Evolutionary conservation across 2,888 invertebrate genomes (phyloP), one percentile per base, ranked within the genome.

Genomic region (Chironomus riparius): DNA sequence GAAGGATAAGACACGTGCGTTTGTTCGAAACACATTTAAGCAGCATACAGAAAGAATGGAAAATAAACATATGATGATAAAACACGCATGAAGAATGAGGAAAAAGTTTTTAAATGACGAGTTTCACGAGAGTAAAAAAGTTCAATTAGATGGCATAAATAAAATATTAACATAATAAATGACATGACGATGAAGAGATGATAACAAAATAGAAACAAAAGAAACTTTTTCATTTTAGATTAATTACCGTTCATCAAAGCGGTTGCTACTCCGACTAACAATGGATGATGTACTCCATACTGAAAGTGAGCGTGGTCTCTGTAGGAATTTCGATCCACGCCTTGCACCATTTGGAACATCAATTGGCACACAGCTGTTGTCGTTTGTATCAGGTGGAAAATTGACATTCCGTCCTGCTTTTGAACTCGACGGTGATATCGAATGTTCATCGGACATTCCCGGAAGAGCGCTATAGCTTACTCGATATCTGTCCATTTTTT

Each of bases 181-280:
- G 56, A 38, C 38, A 38, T 10, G 38, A 38, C 0, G 10, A 38
- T 38, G 38, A 38, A 38, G 38, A 56, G 56, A 56, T 50, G 50
- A 50, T 50, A 50, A 3, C 4, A n/a, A 28, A 4, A 28, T 6
- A 38, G 38, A 1, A 7, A 38, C 2, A 38, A 38, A 38, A 38
- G 10, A 50, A 18, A 56, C 18, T 56, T 56, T 56, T 56, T 56
- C 56, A 18, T 56, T 56, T 6, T 56, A 18, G 18, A 56, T 56
- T 56, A 56, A 74, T 80, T 82, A 84, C 84, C 84, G 82, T 80
- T 84, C 84, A 80, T 84, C 84, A 50, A 92, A 87, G 80, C 91
- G 88, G 86, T 92, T 92, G 82, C 92, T 93, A 79, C 92, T 92
- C 76, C 93, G 87, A 80, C 93, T 93, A 82, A 93, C 89, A 47